These are phyloP conservation scores for Drosophila mettleri DNA, from an alignment of 2,888 invertebrate species.

Conservation along the genomic window DNA sequence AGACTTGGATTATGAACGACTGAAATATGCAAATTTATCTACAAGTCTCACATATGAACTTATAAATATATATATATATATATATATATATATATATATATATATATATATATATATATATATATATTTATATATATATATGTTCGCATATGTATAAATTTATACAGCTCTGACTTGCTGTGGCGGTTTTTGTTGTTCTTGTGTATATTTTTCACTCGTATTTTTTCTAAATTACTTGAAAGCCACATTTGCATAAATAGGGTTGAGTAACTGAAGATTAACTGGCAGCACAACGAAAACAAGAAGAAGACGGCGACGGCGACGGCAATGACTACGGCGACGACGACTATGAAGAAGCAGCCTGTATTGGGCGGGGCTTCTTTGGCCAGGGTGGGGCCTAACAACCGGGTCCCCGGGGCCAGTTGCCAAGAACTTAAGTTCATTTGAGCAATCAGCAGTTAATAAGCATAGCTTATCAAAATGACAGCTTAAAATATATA, in stretches of 20 bases:
- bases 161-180: constrained; percentile 61
- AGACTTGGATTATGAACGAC: constrained; percentile 81
- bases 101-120: constrained; percentile 43
- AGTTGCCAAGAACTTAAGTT: constrained; percentile 21
- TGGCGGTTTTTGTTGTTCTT: constrained; percentile 30
- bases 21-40: constrained; percentile 79
- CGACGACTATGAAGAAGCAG: constrained; percentile 13
- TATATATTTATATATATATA: constrained; percentile 19
- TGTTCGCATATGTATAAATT: constrained; percentile 62
- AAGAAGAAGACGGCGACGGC: constrained; percentile 17
- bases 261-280: constrained; percentile 81
- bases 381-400: constrained; percentile 50
- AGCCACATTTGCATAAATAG: constrained; percentile 78
- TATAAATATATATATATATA: constrained; percentile 50
- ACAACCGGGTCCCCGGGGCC: constrained; percentile 33
- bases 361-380: constrained; percentile 45
- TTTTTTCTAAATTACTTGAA: constrained; percentile 73
- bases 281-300: constrained; percentile 59
- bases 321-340: constrained; percentile 5
- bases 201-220: constrained; percentile 66
- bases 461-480: constrained; percentile 5
- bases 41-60: constrained; percentile 76
- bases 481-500: not conserved
- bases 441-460: constrained; percentile 36
- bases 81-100: constrained; percentile 11